Percentiles rank a stretch among this genome's conserved stretches.
Conservation (phyloP, 2,888 invertebrate genomes). For the Phyllotreta cruciferae region DNA sequence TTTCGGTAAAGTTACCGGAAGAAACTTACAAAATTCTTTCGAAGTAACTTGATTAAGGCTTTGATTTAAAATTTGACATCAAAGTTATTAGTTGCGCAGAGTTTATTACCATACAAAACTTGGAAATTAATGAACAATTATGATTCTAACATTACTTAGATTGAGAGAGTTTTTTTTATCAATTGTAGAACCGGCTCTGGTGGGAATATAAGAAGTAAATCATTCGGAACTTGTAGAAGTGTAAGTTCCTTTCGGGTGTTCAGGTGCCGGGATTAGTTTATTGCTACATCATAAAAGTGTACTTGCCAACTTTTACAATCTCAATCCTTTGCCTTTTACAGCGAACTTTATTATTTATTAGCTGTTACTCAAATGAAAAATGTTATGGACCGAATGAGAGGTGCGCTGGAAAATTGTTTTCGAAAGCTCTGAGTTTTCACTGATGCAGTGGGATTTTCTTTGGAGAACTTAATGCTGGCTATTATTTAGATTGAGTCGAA, state of each 20-base stretch:
- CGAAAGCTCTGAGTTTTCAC: too few relatives aligned
- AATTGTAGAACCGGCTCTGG: conserved; percentile 17
- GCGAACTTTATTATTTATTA: conserved; percentile 44
- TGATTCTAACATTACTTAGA: conserved; percentile 7
- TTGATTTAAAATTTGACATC: too few relatives aligned
- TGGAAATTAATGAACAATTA: not conserved
- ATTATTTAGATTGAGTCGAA: too few relatives aligned
- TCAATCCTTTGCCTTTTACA: conserved; percentile 41
- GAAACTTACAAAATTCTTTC: too few relatives aligned
- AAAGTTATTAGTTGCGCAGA: too few relatives aligned
- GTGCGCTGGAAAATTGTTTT: too few relatives aligned
- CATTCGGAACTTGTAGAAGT: conserved; percentile 46
- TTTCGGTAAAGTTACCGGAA: too few relatives aligned
- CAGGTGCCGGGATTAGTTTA: conserved; percentile 51
- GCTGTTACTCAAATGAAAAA: conserved; percentile 39
- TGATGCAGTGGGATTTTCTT: too few relatives aligned
- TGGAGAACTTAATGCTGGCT: too few relatives aligned
- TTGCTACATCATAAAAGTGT: conserved; percentile 49
- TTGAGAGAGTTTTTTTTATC: conserved; percentile 13
- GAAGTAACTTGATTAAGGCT: too few relatives aligned
- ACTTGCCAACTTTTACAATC: conserved; percentile 46
- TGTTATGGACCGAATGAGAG: conserved; percentile 17
- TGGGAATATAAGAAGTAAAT: conserved; percentile 45
- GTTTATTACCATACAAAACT: too few relatives aligned
- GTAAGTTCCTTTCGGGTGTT: conserved; percentile 51